Evolutionary conservation across 2,113 vertebrate species (phyloP).

Genomic region (Chitala chitala): DNA sequence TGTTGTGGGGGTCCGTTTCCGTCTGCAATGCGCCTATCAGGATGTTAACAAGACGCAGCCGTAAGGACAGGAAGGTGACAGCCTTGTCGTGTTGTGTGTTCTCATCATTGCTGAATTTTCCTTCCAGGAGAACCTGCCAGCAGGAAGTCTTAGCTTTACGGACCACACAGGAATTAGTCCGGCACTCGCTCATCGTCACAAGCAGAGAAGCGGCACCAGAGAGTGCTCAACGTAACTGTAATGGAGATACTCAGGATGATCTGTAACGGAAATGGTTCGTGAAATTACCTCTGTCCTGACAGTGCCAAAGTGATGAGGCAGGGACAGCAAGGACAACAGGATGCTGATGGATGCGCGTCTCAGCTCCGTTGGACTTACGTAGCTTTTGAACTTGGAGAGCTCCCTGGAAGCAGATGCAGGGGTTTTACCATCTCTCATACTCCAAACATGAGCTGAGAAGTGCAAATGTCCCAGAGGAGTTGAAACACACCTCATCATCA

Average conservation of each 20-base stretch:
- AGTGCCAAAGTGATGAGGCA: constrained; percentile 82
- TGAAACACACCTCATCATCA: too few species aligned
- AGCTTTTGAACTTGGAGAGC: constrained; percentile 80
- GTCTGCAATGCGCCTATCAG: constrained; percentile 87
- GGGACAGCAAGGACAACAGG: constrained; percentile 80
- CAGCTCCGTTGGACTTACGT: constrained; percentile 81
- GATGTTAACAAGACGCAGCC: constrained; percentile 80
- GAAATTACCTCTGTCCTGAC: constrained; percentile 78
- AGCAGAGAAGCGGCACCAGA: neutral
- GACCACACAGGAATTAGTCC: neutral
- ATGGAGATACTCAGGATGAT: too few species aligned
- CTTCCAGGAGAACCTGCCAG: constrained; percentile 78
- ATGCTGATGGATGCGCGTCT: constrained; percentile 85
- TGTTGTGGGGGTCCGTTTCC: constrained; percentile 83
- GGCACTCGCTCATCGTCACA: neutral
- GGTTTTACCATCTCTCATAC: too few species aligned
- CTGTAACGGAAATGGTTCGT: neutral
- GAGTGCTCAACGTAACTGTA: too few species aligned
- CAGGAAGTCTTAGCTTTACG: neutral
- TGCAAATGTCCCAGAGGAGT: too few species aligned
- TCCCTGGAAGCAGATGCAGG: constrained; percentile 65
- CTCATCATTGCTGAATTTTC: constrained; percentile 84
- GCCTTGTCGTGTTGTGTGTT: constrained; percentile 72
- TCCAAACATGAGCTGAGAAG: too few species aligned
- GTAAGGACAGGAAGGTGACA: constrained; percentile 80